These are phyloP conservation scores for Epistrophe eligans DNA, from an alignment of 2,888 invertebrate genomes.

Conservation along the genomic window DNA sequence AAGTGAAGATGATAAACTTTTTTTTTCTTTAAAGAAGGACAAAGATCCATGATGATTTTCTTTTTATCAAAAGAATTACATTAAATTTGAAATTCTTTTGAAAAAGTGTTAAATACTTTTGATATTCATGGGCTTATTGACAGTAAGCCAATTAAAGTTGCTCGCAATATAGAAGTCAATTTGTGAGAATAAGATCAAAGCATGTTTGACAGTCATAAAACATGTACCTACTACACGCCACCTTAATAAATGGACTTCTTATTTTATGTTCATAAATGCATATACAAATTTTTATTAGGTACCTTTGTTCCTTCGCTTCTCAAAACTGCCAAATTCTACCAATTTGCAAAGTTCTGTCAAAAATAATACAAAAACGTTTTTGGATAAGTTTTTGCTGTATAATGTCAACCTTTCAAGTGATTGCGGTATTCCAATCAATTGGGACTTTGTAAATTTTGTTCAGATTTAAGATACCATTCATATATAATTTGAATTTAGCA, in stretches of 20 bases:
- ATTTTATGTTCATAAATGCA: background rate
- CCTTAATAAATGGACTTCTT: background rate
- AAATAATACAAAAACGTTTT: too few species aligned
- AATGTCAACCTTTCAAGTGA: too few species aligned
- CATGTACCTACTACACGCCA: too few species aligned
- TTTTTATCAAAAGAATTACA: background rate
- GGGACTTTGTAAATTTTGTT: too few species aligned
- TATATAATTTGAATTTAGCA: too few species aligned
- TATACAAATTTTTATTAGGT: too few species aligned
- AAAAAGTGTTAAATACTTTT: background rate
- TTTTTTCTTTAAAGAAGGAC: background rate
- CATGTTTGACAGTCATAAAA: background rate
- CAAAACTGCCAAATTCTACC: too few species aligned
- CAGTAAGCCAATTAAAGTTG: background rate
- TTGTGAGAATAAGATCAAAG: background rate
- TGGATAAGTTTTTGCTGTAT: too few species aligned
- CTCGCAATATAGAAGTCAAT: background rate
- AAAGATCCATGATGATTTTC: background rate
- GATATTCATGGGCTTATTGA: background rate
- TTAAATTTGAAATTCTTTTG: background rate
- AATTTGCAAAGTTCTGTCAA: too few species aligned
- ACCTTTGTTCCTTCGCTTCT: too few species aligned
- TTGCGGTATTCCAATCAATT: too few species aligned
- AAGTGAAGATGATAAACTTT: conserved; percentile 5
- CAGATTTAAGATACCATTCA: too few species aligned